A percentile compares a stretch with the other conserved stretches of the same genome.
These are phyloP conservation scores for Harpagoxenus sublaevis DNA, from an alignment of 2,888 invertebrate species.

Conservation along the genomic window DNA sequence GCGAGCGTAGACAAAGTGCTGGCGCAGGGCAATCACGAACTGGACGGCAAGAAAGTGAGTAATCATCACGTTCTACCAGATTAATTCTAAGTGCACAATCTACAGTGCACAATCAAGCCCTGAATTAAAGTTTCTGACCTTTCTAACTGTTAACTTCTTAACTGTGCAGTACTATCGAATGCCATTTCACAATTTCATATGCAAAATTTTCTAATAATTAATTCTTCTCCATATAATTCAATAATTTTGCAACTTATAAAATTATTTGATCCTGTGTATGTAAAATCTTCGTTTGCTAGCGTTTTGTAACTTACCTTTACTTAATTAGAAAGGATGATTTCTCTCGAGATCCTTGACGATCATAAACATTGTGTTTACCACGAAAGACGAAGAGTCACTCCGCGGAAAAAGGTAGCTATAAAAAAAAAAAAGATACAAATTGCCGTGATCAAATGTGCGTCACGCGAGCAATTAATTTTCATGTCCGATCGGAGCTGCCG, in stretches of 20 bases:
- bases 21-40: slow-evolving; percentile 98
- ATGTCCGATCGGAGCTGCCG: slow-evolving; percentile 43
- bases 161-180: not conserved
- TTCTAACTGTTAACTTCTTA: not conserved
- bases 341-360: not conserved
- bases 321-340: not conserved
- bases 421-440: slow-evolving; percentile 50
- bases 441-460: slow-evolving; percentile 61
- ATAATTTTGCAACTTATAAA: slow-evolving; percentile 3
- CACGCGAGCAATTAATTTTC: slow-evolving; percentile 69
- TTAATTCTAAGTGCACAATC: not conserved
- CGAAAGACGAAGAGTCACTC: not conserved
- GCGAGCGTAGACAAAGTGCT: slow-evolving; percentile 99
- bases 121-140: not conserved
- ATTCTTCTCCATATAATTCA: not conserved
- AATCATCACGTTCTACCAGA: slow-evolving; percentile 49
- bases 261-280: not conserved
- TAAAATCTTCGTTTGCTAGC: not conserved
- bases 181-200: not conserved
- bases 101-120: not conserved
- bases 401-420: not conserved
- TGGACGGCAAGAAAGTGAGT: slow-evolving; percentile 99
- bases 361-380: not conserved
- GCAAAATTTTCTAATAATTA: not conserved
- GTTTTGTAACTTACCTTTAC: not conserved